These are phyloP conservation scores for Yponomeuta malinellus DNA, from an alignment of 2,888 invertebrate genomes.

Conservation along the genomic window DNA sequence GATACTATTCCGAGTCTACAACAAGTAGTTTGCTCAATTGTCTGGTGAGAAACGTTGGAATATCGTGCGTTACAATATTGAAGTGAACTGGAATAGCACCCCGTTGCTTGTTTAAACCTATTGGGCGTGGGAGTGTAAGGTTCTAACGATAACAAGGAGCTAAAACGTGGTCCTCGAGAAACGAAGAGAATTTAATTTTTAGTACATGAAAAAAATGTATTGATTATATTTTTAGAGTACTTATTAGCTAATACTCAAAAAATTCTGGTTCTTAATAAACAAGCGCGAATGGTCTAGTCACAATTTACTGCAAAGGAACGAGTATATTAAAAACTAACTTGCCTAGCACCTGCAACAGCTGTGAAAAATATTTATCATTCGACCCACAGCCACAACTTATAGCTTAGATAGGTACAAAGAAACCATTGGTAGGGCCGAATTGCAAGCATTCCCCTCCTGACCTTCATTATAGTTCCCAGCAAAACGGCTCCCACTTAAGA, in stretches of 20 bases:
- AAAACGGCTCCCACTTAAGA: conserved; percentile 32
- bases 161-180: conserved; percentile 17
- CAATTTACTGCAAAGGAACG: too few species aligned
- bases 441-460: conserved; percentile 27
- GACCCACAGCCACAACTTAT: neutral
- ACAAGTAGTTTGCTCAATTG: neutral
- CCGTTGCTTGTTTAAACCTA: conserved; percentile 45
- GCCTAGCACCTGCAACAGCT: neutral
- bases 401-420: neutral
- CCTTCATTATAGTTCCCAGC: conserved; percentile 27
- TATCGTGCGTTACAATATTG: conserved; percentile 5
- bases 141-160: conserved; percentile 65
- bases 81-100: conserved; percentile 49
- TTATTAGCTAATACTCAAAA: too few species aligned
- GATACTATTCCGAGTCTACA: neutral
- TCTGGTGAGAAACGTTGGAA: neutral
- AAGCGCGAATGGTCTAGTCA: too few species aligned
- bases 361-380: neutral
- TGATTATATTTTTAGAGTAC: too few species aligned
- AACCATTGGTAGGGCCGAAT: conserved; percentile 28
- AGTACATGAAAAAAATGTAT: too few species aligned
- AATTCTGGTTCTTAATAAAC: too few species aligned
- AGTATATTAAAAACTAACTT: too few species aligned
- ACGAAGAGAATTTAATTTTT: neutral
- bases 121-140: conserved; percentile 62